A percentile compares a stretch with the other conserved stretches of the same genome.
Conservation (phyloP, 2,888 invertebrate genomes). For the Coleophora deauratella region DNA sequence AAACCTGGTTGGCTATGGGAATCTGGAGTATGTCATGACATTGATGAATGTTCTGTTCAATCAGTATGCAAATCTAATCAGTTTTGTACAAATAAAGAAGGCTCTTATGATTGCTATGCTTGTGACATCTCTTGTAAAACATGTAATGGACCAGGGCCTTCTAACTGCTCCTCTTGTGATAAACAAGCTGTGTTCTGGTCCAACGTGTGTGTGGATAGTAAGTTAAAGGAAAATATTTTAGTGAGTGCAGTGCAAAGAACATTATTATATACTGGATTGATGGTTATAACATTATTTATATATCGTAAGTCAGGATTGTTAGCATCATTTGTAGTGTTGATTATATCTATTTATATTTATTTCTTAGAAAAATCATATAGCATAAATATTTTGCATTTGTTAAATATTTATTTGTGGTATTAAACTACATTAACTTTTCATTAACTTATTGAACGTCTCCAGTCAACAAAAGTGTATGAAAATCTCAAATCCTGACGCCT, state of each 20-base stretch:
- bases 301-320: conserved; percentile 29
- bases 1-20: conserved; percentile 82
- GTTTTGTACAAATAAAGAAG: conserved; percentile 91
- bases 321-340: conserved; percentile 32
- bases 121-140: conserved; percentile 89
- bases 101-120: conserved; percentile 83
- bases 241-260: conserved; percentile 30
- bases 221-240: conserved; percentile 32
- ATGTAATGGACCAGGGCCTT: conserved; percentile 88
- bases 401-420: conserved; percentile 9
- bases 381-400: conserved; percentile 27
- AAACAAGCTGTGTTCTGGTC: conserved; percentile 33
- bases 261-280: conserved; percentile 37
- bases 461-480: too few species aligned
- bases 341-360: conserved; percentile 39
- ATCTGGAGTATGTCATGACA: conserved; percentile 83
- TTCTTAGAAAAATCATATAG: conserved; percentile 33
- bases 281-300: conserved; percentile 35
- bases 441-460: too few species aligned
- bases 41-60: conserved; percentile 84
- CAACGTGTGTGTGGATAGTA: conserved; percentile 43
- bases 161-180: conserved; percentile 88
- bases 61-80: conserved; percentile 75
- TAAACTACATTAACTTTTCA: not conserved
- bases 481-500: too few species aligned